Evolutionary conservation across 2,888 invertebrate genomes (phyloP), one percentile per base, ranked within the genome.

Genomic region (Cistogaster globosa): DNA sequence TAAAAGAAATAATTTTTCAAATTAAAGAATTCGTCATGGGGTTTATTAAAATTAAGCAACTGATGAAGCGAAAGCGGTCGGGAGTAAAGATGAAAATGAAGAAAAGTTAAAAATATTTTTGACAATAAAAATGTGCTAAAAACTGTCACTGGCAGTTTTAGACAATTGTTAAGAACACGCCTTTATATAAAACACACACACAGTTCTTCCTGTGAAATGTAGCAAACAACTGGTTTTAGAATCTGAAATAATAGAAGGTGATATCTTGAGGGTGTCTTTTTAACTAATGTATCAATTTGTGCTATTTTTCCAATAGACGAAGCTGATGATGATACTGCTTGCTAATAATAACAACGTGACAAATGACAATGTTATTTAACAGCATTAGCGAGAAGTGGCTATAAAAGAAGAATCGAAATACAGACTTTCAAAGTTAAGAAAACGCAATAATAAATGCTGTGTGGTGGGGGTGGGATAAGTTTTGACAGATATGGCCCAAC

Each of bases 231-330:
- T 22, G 60, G 6, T 32, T 36, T 20, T 20, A 36, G 18, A 68
- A 20, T 74, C 32, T 58, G 14, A 45, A 20, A 60, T 45, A 36
- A 80, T n/a, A 77, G 76, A 75, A 85, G 86, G 81, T 71, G 81
- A 79, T 72, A 85, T 83, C 74, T 84, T 81, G 62, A 65, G 69
- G 71, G 87, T 84, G 78, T 75, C 77, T 76, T 71, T 85, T 79
- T 79, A 84, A 85, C 77, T 76, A 87, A 86, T 83, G 77, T 86
- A 86, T 86, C 84, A 87, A 86, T 86, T 84, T 62, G 86, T 86
- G 74, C 80, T 76, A 81, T 72, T 85, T 86, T 62, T 80, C 57
- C 83, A 76, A 86, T 51, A 62, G 42, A 63, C 11, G 36, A 53
- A 48, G 38, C n/a, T 78, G 63, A 26, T 65, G 72, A 26, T 18